Evolutionary conservation across 1,140 invertebrate species (phyloP).

Genomic region (Penaeus vannamei): DNA sequence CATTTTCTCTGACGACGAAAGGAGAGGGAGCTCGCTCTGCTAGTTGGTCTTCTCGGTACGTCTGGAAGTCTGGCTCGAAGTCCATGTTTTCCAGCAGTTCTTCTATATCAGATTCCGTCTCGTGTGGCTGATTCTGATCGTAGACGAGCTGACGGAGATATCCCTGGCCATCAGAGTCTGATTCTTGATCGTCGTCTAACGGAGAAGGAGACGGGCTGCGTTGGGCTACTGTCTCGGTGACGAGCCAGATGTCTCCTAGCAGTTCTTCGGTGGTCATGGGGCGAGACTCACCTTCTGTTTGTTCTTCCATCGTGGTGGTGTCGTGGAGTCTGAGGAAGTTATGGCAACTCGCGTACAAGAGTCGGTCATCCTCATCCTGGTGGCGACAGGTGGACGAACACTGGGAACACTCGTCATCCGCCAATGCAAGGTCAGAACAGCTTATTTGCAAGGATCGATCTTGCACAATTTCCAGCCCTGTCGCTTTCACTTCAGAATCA

Average conservation of each 20-base stretch:
- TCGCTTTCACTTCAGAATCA: too few relatives aligned
- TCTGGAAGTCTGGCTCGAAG: slow-evolving; percentile 17
- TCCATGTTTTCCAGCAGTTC: slow-evolving; percentile 55
- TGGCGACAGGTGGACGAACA: not conserved
- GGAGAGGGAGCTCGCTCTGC: not conserved
- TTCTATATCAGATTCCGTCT: slow-evolving; percentile 54
- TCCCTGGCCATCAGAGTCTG: slow-evolving; percentile 1
- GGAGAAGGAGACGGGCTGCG: not conserved
- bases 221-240: not conserved
- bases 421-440: too few relatives aligned
- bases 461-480: too few relatives aligned
- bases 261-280: not conserved
- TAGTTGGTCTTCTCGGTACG: not conserved
- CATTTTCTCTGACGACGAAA: too few relatives aligned
- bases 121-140: not conserved
- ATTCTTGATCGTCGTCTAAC: slow-evolving; percentile 21
- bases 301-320: not conserved
- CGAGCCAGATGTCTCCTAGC: slow-evolving; percentile 8
- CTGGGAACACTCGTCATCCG: too few relatives aligned
- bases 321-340: slow-evolving; percentile 40
- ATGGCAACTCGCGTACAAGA: slow-evolving; percentile 43
- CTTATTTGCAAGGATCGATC: too few relatives aligned
- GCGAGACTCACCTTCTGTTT: not conserved
- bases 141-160: slow-evolving; percentile 42
- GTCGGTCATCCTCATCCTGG: slow-evolving; percentile 29